Base-by-base conservation (phyloP, 2,888 invertebrate species). In the Ophioninae sp. region DNA sequence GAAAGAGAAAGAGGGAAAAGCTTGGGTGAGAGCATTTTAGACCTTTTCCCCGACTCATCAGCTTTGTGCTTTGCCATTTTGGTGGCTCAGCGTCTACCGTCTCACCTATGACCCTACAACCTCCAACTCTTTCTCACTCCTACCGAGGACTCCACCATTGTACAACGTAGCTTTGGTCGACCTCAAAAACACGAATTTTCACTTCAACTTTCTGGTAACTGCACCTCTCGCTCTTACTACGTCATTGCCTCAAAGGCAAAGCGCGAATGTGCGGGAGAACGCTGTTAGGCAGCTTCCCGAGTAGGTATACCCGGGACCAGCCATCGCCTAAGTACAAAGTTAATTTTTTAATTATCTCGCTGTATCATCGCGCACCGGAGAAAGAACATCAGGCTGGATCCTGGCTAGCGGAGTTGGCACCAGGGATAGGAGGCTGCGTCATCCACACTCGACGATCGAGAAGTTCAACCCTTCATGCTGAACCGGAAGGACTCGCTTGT, bases 141-240 rank as follows among this genome's bases (percentile, higher is more conserved):
- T 70, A 37, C 64, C 61, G 30, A 72, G 68, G 69, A 81, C 79
- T 76, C 69, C 61, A 56, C 79, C 82, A 79, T 83, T 82, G 78
- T 82, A 82, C 65, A 79, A 79, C 76, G 82, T 77, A 81, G 85
- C 82, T 85, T 74, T 76, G 81, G 67, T 75, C 88, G 86, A 90
- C 88, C 90, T 91, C 92, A 90, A 92, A 91, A 92, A 92, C 92
- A 92, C 89, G 92, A 92, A 91, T 92, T 92, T 92, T 92, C 92
- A 91, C 91, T 91, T 90, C 91, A 93, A 92, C 92, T 92, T 92
- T 90, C 85, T 88, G 90, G 91, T 91, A 91, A 92, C 92, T 91
- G 89, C 88, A 86, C 74, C 80, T 80, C 81, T 75, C 81, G 76
- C 82, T 83, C 79, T 79, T 81, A 70, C 75, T 76, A 77, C 62